These are phyloP conservation scores for Characodon lateralis DNA, from an alignment of 2,797 vertebrate genomes.

Conservation along the genomic window DNA sequence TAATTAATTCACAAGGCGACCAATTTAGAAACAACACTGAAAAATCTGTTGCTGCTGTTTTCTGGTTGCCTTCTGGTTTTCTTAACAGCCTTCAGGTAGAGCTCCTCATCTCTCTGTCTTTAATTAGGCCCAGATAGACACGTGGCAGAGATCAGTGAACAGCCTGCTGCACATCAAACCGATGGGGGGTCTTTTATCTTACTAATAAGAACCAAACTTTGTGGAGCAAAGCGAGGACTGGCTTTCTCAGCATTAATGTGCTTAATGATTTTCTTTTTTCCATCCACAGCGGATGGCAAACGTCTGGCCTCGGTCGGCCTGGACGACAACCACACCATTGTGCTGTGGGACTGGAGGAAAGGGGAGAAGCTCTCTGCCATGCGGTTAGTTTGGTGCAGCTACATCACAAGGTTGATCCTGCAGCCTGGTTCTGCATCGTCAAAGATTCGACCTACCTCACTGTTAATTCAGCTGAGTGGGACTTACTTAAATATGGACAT, in stretches of 20 bases:
- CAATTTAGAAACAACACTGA: conserved; percentile 39
- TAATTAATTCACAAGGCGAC: conserved; percentile 41
- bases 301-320: conserved; percentile 94
- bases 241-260: conserved; percentile 20
- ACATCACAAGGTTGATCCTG: conserved; percentile 14
- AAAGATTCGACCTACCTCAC: conserved; percentile 31
- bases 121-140: conserved; percentile 65
- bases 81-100: conserved; percentile 50
- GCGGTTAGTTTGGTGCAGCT: conserved; percentile 78
- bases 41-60: conserved; percentile 30
- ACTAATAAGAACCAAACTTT: conserved; percentile 49
- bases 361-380: conserved; percentile 95
- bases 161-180: conserved; percentile 60
- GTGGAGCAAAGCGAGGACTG: conserved; percentile 28
- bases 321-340: conserved; percentile 93
- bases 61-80: conserved; percentile 18
- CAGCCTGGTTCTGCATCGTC: conserved; percentile 7
- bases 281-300: conserved; percentile 90
- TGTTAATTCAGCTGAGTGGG: conserved; percentile 36
- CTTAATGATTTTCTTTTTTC: conserved; percentile 47
- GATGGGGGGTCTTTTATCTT: conserved; percentile 55
- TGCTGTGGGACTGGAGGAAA: conserved; percentile 98
- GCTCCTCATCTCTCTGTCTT: conserved; percentile 43
- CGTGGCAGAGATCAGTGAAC: conserved; percentile 46
- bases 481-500: conserved; percentile 62